Evolutionary conservation across 92 coral and sea anemone genomes (phyloP), one percentile per base, ranked within the genome.

Genomic region (Porites evermanni): DNA sequence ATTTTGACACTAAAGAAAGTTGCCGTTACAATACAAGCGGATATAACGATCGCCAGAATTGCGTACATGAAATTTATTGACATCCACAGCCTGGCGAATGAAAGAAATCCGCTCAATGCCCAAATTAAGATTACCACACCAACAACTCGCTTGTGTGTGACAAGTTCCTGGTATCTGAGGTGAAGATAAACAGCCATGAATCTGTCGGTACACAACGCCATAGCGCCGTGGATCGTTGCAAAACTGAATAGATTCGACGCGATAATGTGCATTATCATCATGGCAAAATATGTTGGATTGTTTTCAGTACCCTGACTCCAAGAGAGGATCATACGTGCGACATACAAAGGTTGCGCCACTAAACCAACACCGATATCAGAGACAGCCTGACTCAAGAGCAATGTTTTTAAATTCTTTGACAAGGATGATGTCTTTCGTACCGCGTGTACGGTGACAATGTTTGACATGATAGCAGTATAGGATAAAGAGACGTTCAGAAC

Each of bases 351-450:
- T 56, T 56, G 61, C 12, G 14, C 61, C 61, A 56, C 13, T 56
- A 54, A 54, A 54, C 60, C 60, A 54, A 54, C 60, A 4, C 44
- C 72, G 10, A 19, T 10, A 54, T 75, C 79, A 51, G 79, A 75
- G 24, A 75, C 44, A 24, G 65, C 79, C 17, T 53, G 79, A 75
- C 79, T 75, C 79, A 75, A n/a, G 18, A 75, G 79, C 66, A 75
- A 54, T 21, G 66, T 75, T 23, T 75, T 75, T 75, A 56, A 53
- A 54, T n/a, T 75, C 79, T 75, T 75, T 54, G 66, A 44, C 66
- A 53, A 56, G 19, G 79, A 75, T 6, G 64, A 2, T 3, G 79
- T 75, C 21, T 75, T 51, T 53, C 79, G 14, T 75, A 54, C 54
- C 66, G 79, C 79, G 29, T 54, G 20, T 6, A 59, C 8, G 13